These are phyloP conservation scores for Aramus guarauna DNA, from an alignment of 2,113 vertebrate species.

Conservation along the genomic window DNA sequence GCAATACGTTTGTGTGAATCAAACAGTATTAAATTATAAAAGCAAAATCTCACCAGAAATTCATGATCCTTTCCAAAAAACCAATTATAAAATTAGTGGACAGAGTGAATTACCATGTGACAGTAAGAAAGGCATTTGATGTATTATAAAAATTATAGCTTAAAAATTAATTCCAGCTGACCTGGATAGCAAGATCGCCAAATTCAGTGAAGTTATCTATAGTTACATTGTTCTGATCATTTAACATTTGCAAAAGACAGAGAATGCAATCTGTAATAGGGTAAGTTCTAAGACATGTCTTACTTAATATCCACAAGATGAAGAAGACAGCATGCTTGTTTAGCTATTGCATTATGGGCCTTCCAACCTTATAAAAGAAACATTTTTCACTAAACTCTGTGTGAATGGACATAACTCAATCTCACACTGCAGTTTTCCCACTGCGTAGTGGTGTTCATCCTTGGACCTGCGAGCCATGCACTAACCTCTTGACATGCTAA, in stretches of 20 bases:
- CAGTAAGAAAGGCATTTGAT: neutral
- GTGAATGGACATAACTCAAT: neutral
- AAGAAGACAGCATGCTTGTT: neutral
- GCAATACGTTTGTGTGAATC: neutral
- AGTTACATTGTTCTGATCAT: neutral
- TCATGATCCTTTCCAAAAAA: neutral
- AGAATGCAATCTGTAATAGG: neutral
- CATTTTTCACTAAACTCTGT: neutral
- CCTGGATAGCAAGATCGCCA: neutral
- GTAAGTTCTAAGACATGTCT: neutral
- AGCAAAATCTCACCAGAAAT: neutral
- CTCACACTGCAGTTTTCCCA: neutral
- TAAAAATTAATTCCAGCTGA: slow-evolving; percentile 28
- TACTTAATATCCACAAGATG: neutral
- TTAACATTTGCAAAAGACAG: neutral
- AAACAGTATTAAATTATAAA: neutral
- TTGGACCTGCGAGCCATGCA: neutral
- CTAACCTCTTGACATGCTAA: neutral
- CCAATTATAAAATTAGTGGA: slow-evolving; percentile 17
- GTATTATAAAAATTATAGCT: neutral
- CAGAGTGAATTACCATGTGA: neutral
- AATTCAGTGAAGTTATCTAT: slow-evolving; percentile 5
- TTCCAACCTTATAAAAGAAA: neutral
- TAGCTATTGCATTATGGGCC: neutral
- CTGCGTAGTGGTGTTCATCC: neutral